Percentiles rank a stretch among this genome's conserved stretches.
Conservation (phyloP, 2,113 vertebrate species). For the Mobula birostris region DNA sequence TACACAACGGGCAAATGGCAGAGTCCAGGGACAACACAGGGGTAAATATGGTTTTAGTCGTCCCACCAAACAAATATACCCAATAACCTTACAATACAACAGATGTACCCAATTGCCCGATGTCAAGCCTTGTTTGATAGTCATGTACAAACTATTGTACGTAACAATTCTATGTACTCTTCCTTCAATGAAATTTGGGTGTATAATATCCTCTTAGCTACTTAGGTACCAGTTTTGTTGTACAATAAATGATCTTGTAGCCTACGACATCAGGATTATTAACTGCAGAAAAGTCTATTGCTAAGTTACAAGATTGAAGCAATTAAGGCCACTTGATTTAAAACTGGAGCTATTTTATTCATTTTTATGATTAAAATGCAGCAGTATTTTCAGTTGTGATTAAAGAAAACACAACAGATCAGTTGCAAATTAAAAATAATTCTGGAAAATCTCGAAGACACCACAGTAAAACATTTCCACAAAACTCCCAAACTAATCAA, state of each 20-base stretch:
- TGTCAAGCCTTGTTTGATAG: conserved; percentile 32
- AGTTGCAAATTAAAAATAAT: background rate
- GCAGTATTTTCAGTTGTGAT: background rate
- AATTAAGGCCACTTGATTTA: conserved; percentile 29
- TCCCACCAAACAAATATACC: conserved; percentile 18
- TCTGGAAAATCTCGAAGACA: background rate
- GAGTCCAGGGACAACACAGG: background rate
- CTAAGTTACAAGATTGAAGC: conserved; percentile 25
- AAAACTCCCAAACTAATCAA: background rate
- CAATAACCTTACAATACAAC: conserved; percentile 11
- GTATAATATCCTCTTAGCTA: background rate
- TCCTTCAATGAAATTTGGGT: background rate
- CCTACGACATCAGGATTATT: background rate
- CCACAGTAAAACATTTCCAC: background rate
- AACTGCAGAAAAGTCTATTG: conserved; percentile 5
- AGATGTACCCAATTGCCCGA: background rate
- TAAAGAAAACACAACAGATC: background rate
- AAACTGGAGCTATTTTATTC: background rate
- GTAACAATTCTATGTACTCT: background rate
- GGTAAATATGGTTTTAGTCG: background rate
- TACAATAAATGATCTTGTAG: background rate
- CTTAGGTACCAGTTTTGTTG: background rate
- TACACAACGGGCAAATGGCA: background rate
- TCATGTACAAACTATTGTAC: conserved; percentile 18
- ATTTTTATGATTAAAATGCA: background rate